A percentile compares a stretch with the other conserved stretches of the same genome.
Evolutionary conservation across 64 coral and sea anemone genomes (phyloP).

Genomic region (Porites lutea): DNA sequence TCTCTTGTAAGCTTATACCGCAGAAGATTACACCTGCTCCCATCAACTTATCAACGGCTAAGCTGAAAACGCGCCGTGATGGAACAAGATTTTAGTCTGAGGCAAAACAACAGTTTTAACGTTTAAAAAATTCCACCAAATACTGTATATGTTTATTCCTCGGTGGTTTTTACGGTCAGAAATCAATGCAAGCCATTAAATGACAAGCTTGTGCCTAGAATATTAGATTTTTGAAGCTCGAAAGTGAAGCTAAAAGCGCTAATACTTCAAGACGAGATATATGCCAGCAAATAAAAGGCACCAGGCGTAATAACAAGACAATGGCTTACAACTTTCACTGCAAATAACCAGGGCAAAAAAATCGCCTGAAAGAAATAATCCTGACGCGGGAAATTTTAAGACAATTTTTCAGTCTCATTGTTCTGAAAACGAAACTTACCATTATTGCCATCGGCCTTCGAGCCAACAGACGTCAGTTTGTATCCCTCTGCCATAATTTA

Average conservation of each 20-base stretch:
- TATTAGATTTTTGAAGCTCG: conserved; percentile 1
- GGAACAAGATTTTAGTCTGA: not conserved
- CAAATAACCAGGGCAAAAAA: not conserved
- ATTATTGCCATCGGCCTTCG: conserved; percentile 34
- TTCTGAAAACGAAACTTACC: conserved; percentile 7
- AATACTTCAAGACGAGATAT: conserved; percentile 1
- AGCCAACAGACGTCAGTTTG: conserved; percentile 28
- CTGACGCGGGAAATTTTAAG: conserved; percentile 2
- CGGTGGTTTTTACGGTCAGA: not conserved
- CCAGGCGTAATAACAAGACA: not conserved
- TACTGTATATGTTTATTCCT: not conserved
- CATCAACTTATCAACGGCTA: not conserved
- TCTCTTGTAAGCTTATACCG: too few species aligned
- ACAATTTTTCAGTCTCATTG: not conserved
- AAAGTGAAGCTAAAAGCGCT: not conserved
- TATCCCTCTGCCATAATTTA: conserved; percentile 30
- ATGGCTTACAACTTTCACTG: not conserved
- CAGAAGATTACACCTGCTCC: not conserved
- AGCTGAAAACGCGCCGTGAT: not conserved
- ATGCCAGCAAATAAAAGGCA: not conserved
- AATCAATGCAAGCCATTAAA: conserved; percentile 30
- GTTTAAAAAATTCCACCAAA: not conserved
- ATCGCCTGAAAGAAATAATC: not conserved
- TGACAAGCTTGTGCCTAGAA: not conserved
- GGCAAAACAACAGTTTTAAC: not conserved